Conservation (phyloP, 1,140 invertebrate species). For the Chymomyza costata region DNA sequence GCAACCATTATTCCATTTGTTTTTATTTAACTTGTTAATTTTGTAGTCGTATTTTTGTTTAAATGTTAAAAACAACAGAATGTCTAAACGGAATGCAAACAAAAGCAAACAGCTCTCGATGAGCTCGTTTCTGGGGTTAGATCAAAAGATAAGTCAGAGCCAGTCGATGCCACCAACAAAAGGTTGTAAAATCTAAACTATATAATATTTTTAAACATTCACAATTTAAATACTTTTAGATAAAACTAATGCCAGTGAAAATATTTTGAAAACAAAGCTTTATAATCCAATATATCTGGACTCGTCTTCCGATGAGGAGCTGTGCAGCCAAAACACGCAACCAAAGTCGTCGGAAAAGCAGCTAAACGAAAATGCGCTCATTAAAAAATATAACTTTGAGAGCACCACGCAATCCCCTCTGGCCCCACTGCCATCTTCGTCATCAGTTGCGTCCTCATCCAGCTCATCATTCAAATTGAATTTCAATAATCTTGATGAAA, state of each 20-base stretch:
- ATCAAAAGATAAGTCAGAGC: slow-evolving; percentile 20
- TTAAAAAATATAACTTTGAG: slow-evolving; percentile 45
- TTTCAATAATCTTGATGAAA: slow-evolving; percentile 35
- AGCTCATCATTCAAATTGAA: slow-evolving; percentile 1
- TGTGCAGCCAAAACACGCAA: neutral
- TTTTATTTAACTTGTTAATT: too few species aligned
- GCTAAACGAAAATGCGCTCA: slow-evolving; percentile 8
- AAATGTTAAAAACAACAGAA: slow-evolving; percentile 19
- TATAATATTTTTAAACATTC: neutral
- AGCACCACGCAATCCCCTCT: slow-evolving; percentile 42
- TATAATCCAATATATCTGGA: slow-evolving; percentile 69
- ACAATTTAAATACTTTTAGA: neutral
- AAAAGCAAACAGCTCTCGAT: slow-evolving; percentile 44
- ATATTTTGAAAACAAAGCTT: slow-evolving; percentile 8
- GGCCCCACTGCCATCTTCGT: slow-evolving; percentile 19
- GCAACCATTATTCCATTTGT: too few species aligned
- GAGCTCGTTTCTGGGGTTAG: slow-evolving; percentile 40
- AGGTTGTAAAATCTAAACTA: neutral
- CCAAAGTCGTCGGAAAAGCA: slow-evolving; percentile 16
- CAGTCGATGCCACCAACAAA: slow-evolving; percentile 16
- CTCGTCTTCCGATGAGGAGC: slow-evolving; percentile 61
- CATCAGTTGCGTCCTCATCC: too few species aligned
- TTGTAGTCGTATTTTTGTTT: too few species aligned
- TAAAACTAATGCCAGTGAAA: neutral
- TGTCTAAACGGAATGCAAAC: neutral